Evolutionary conservation across 2,888 invertebrate species (phyloP).

Genomic region (Schrankia costaestrigalis): DNA sequence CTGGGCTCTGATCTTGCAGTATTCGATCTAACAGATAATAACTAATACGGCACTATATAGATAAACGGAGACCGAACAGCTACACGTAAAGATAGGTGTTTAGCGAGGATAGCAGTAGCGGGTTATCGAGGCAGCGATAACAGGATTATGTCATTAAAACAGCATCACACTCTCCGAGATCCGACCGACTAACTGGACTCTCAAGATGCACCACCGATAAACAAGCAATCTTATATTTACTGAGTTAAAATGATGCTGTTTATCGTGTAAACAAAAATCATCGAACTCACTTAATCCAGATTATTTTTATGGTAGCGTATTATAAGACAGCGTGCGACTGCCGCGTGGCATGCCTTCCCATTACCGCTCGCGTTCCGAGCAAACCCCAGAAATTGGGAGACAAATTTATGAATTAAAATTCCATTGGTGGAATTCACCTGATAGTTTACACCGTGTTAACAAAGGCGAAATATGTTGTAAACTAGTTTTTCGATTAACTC

Average conservation of each 20-base stretch:
- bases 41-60: slow-evolving; percentile 50
- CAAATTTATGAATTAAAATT: slow-evolving; percentile 71
- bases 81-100: slow-evolving; percentile 60
- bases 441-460: slow-evolving; percentile 20
- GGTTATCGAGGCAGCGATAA: slow-evolving; percentile 71
- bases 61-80: slow-evolving; percentile 39
- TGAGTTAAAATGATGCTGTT: slow-evolving; percentile 14
- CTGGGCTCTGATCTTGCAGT: slow-evolving; percentile 32
- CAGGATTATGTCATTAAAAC: slow-evolving; percentile 75
- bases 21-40: slow-evolving; percentile 51
- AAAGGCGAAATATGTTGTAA: slow-evolving; percentile 12
- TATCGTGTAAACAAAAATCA: slow-evolving; percentile 15
- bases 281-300: slow-evolving; percentile 43
- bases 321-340: slow-evolving; percentile 62
- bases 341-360: slow-evolving; percentile 56
- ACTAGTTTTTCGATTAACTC: slow-evolving; percentile 3
- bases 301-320: slow-evolving; percentile 42
- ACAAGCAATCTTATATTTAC: slow-evolving; percentile 14
- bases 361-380: slow-evolving; percentile 56
- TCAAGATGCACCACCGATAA: slow-evolving; percentile 33
- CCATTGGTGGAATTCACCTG: slow-evolving; percentile 37
- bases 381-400: slow-evolving; percentile 57
- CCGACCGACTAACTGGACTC: slow-evolving; percentile 63
- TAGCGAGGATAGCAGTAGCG: slow-evolving; percentile 53
- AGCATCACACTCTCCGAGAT: slow-evolving; percentile 59